Evolutionary conservation across 2,888 invertebrate species (phyloP), one percentile per base, ranked within the genome.

Genomic region (Thysanoteuthis rhombus): DNA sequence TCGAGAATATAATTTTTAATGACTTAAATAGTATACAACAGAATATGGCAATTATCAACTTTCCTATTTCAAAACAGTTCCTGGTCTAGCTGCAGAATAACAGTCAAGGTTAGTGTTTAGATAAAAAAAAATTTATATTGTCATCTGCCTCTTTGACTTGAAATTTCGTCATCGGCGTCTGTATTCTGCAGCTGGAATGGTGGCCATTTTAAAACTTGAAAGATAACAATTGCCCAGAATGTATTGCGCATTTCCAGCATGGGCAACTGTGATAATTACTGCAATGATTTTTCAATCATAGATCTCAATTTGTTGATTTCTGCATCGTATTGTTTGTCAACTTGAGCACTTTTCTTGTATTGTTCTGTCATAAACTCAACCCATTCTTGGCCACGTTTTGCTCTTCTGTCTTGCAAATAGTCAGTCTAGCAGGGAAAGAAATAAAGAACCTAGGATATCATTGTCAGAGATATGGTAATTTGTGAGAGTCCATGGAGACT

Each of bases 341-440:
- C 95, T 75, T 94, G 90, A 19, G 95, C 95, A 94, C 95, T 95
- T 39, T 94, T 95, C 36, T 95, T 95, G 94, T 94, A 95, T 94
- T 95, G 95, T 89, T 93, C 89, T 47, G 95, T 94, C 95, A 95
- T 95, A 93, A 95, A 96, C 6, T 93, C 92, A 42, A 94, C 94
- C 96, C 96, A 96, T 28, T 95, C 94, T 40, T 94, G 93, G 47
- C 94, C 94, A 5, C 96, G 92, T 36, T 93, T 90, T 28, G 94
- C 93, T 52, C 96, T 92, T 40, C 95, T 94, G 32, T 94, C 93
- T 75, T 94, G 93, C 92, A 96, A 93, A 89, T 89, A 89, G 89
- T 89, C 89, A n/a, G 75, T 93, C 89, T 89, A 40, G 22, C 25
- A 22, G 22, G 22, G 28, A 40, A 89, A 89, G n/a, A 10, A n/a